Evolutionary conservation across 2,797 vertebrate species (phyloP), one percentile per base, ranked within the genome.

Genomic region (Aselliscus stoliczkanus): DNA sequence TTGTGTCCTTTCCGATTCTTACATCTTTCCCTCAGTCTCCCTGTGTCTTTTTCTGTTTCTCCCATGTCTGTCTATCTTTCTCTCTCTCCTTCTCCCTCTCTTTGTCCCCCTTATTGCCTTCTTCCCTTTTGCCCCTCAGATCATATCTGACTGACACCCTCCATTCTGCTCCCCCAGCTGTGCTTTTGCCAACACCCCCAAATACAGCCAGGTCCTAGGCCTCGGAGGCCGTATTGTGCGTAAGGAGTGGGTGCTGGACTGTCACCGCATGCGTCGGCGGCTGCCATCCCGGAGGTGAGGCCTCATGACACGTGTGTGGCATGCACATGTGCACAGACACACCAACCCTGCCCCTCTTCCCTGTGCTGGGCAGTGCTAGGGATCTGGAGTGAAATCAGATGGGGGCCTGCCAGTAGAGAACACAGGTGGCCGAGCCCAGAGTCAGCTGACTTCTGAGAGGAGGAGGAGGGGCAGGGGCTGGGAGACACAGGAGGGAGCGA

Each of bases 181-280:
- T 97, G 99, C 99, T 95, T 99, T 99, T 93, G 98, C 99, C 25
- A 99, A 99, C 98, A 99, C 99, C 0, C 99, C 99, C 73, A 99
- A 99, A 98, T 99, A 99, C 98, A 99, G 99, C 98, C 99, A 99
- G 96, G 99, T 99, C 95, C 99, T 99, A 73, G 97, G 98, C 60
- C 99, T 99, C 0, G 99, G 99, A 50, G 99, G 99, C 87, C 97
- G 98, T 69, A 99, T 99, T 0, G 99, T 99, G 37, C 97, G 98
- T 8, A 99, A 99, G 90, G 99, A 99, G 73, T 99, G 99, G 99
- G 98, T 99, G 81, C 97, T 99, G 85, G 99, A 99, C 97, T 99
- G 99, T 96, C 98, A 99, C 90, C 99, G 98, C 91, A 98, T 98
- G 95, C 99, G 98, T 58, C 98, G 99, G 97, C 98, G 98, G 70